Percentiles rank a stretch among this genome's conserved stretches.
These are phyloP conservation scores for Axinella damicornis DNA, from an alignment of 37 sponge, comb jelly and placozoan genomes.

Conservation along the genomic window DNA sequence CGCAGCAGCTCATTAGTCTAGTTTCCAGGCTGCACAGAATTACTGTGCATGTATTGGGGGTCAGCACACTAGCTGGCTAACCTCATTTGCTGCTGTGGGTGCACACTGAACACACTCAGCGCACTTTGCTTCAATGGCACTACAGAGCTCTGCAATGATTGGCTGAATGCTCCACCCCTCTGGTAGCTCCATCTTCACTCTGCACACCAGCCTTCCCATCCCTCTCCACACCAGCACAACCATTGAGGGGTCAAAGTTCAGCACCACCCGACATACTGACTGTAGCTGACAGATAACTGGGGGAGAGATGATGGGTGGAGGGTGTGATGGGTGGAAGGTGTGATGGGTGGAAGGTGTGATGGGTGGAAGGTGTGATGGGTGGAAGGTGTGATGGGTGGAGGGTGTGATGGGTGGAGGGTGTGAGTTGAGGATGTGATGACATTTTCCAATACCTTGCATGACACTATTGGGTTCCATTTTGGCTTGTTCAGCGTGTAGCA, in stretches of 20 bases:
- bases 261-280: background rate
- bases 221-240: constrained; percentile 27
- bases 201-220: constrained; percentile 34
- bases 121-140: constrained; percentile 31
- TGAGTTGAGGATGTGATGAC: too few relatives aligned
- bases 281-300: background rate
- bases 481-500: background rate
- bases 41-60: too few relatives aligned
- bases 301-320: background rate
- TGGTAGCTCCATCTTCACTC: background rate
- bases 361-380: too few relatives aligned
- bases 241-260: constrained; percentile 67
- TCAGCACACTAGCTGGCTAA: background rate
- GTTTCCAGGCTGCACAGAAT: too few relatives aligned
- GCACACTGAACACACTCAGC: constrained; percentile 25
- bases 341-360: background rate
- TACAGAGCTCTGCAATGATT: constrained; percentile 25
- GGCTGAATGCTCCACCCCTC: background rate
- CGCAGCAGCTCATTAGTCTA: too few relatives aligned
- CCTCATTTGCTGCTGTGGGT: background rate
- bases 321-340: background rate
- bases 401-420: too few relatives aligned
- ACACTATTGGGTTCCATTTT: too few relatives aligned
- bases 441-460: too few relatives aligned
- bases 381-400: too few relatives aligned